Evolutionary conservation across 1,140 invertebrate genomes (phyloP).

Genomic region (Neoseiulus cucumeris): DNA sequence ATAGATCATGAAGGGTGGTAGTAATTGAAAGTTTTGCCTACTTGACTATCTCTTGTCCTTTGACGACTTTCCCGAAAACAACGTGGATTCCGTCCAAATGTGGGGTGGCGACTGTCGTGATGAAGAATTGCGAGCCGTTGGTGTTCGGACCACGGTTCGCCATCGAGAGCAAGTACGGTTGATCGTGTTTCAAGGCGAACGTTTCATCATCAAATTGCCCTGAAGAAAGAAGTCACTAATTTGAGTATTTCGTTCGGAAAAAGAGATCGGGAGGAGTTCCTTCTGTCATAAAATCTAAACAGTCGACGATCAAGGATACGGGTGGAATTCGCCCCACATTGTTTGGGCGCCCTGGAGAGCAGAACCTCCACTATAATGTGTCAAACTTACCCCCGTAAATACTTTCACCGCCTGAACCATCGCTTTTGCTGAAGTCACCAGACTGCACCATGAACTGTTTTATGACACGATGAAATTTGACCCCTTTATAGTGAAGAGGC

Average conservation of each 20-base stretch:
- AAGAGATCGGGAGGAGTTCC: neutral
- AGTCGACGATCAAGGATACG: no score
- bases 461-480: slow-evolving; percentile 66
- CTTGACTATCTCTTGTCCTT: slow-evolving; percentile 32
- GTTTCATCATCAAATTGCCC: slow-evolving; percentile 51
- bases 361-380: no score
- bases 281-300: no score
- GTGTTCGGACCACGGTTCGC: slow-evolving; percentile 88
- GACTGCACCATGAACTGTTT: slow-evolving; percentile 62
- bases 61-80: slow-evolving; percentile 47
- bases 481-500: slow-evolving; percentile 47
- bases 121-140: slow-evolving; percentile 97
- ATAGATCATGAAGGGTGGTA: no score
- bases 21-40: neutral
- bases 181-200: slow-evolving; percentile 68
- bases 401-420: neutral
- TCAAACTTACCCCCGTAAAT: neutral
- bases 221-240: neutral
- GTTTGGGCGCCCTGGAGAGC: no score
- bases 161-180: slow-evolving; percentile 78
- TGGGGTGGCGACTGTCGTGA: slow-evolving; percentile 76
- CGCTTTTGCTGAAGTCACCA: slow-evolving; percentile 25
- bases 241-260: neutral
- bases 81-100: slow-evolving; percentile 58
- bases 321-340: no score